These are phyloP conservation scores for Chrysocyon brachyurus DNA, from an alignment of 2,797 vertebrate genomes.

Conservation along the genomic window DNA sequence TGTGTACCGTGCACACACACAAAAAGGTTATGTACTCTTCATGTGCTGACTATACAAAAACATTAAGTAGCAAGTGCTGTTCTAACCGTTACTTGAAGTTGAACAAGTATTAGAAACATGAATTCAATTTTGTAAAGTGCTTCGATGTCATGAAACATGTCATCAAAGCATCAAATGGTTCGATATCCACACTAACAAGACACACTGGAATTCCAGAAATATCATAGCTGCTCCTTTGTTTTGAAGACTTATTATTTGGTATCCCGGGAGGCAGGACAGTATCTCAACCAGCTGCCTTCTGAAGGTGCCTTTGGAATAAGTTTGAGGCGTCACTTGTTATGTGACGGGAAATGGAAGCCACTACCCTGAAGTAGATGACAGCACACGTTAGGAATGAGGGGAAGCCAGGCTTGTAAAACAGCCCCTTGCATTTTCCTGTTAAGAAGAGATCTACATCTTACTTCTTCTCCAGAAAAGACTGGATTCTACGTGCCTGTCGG, in stretches of 20 bases:
- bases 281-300: constrained; percentile 13
- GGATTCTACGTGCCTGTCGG: constrained; percentile 49
- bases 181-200: background rate
- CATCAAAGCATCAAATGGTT: constrained; percentile 21
- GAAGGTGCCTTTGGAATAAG: constrained; percentile 27
- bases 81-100: background rate
- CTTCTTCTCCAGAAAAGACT: constrained; percentile 57
- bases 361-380: constrained; percentile 28
- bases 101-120: constrained; percentile 29
- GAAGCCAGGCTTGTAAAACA: constrained; percentile 50
- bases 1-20: background rate
- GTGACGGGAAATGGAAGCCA: constrained; percentile 58
- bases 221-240: background rate
- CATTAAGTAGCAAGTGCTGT: background rate
- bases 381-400: constrained; percentile 23
- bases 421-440: constrained; percentile 39
- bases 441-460: constrained; percentile 49
- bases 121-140: background rate
- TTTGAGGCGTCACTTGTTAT: constrained; percentile 62
- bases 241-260: background rate
- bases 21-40: background rate
- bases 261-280: background rate
- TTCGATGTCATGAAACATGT: constrained; percentile 39
- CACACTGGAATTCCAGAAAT: constrained; percentile 2
- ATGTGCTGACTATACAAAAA: background rate